Base-by-base conservation (phyloP, 2,888 invertebrate species). In the Ferdinandea cuprea region DNA sequence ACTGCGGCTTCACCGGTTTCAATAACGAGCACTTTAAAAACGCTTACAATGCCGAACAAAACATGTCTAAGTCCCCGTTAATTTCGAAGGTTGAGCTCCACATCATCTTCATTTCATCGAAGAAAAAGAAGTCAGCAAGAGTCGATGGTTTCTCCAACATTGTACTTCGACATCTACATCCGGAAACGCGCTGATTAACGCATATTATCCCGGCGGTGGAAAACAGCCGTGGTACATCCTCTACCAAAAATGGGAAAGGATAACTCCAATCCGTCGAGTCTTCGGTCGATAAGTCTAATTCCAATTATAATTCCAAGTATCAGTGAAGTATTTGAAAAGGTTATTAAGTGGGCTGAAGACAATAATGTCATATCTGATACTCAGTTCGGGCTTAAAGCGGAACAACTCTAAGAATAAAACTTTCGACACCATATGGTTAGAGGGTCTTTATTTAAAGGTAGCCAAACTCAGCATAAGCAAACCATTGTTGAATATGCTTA, bases 201-300 rank as follows among this genome's bases (percentile, higher is more conserved):
- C 48, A 48, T 25, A 48, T 48, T 25, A 25, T 25, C 25, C 25
- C 6, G 48, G 46, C 61, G 15, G 15, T 46, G 44, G 61, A 61
- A 61, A 32, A 61, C 46, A 5, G 61, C 61, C 4, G 46, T 61
- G 44, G 46, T 61, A 0, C 46, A 61, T 46, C 61, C 61, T 32
- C 40, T 61, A 42, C 46, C 9, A 3, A 44, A 61, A 44, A 61
- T 19, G 46, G 61, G 59, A 28, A 59, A 59, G 13, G 59, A 59
- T 17, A 42, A 42, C 44, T 59, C 42, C 42, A 59, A 59, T 9
- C 59, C 59, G 30, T 15, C 59, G 19, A 48, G 25, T 25, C 25
- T 25, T 25, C 48, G 48, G 48, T 48, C n/a, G n/a, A 48, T 48
- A 48, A 48, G 21, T 25, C 48, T 25, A 2, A 7, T 48, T 25